These are phyloP conservation scores for Xanthorhoe spadicearia DNA, from an alignment of 2,888 invertebrate species.

Conservation along the genomic window DNA sequence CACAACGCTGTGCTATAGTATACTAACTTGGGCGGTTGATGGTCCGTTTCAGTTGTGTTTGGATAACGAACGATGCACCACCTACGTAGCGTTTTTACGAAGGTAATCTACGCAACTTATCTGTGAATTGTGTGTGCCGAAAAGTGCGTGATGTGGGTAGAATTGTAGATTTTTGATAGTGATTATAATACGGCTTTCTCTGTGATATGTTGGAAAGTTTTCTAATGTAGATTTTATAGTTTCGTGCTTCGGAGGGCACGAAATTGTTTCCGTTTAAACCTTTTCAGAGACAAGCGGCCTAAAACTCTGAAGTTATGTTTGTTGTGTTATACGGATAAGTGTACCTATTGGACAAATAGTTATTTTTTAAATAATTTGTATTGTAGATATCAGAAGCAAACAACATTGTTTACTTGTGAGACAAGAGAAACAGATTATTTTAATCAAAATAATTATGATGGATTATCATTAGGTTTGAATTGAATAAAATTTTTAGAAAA, in stretches of 20 bases:
- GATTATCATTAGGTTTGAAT: too few species aligned
- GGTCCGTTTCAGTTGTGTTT: constrained; percentile 56
- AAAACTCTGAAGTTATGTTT: background rate
- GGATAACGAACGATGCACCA: constrained; percentile 75
- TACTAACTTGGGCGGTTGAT: constrained; percentile 46
- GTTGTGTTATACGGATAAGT: too few species aligned
- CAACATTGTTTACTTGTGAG: too few species aligned
- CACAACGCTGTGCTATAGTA: constrained; percentile 46
- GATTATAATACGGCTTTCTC: background rate
- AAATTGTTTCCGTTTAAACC: background rate
- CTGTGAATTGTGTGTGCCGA: constrained; percentile 25
- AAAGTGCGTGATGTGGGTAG: constrained; percentile 21
- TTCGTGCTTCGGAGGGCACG: background rate
- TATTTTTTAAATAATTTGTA: too few species aligned
- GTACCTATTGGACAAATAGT: too few species aligned
- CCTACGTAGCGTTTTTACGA: constrained; percentile 76
- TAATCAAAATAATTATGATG: too few species aligned
- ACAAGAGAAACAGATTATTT: too few species aligned
- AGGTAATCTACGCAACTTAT: constrained; percentile 58
- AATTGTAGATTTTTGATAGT: background rate
- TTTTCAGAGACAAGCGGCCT: background rate
- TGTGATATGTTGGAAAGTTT: background rate
- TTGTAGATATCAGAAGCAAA: too few species aligned
- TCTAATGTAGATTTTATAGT: background rate
- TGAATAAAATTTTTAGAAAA: too few species aligned